Evolutionary conservation across 2,113 vertebrate species (phyloP), one percentile per base, ranked within the genome.

Genomic region (Gnathonemus longibarbis): DNA sequence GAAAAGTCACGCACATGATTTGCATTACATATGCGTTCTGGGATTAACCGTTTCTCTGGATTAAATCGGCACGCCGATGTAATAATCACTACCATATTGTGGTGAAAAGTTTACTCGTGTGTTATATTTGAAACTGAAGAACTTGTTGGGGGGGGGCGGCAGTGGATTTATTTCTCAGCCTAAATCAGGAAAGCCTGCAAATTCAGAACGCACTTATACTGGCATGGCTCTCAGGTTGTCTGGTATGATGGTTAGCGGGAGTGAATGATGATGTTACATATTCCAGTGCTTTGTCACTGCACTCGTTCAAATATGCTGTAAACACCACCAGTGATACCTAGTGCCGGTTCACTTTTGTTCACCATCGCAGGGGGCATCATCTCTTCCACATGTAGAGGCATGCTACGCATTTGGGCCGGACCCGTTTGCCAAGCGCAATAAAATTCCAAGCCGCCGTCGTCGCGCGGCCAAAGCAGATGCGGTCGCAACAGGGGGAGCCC

Each of bases 21-120:
- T 88, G 77, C 48, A 70, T 83, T 50, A 52, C 74, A 89, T 31
- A 39, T 53, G 66, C 62, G 49, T 85, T 45, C 45, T 48, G 45
- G 62, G 62, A 83, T 89, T 52, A 35, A 62, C 48, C 50, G 48
- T 89, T 89, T 80, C 46, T 89, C 48, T 50, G 48, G 31, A 89
- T 89, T 56, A 83, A 53, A 80, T 84, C 50, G 48, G 49, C 48
- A 49, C 70, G 53, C 39, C 46, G 27, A 89, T 53, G 31, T 53
- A 21, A 53, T 89, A 89, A 89, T 89, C 27, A 89, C 27, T 83
- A 21, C 70, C 88, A 89, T 35, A 83, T 84, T 89, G 70, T 84
- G 49, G 46, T 42, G 48, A 89, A 50, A 83, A 52, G 70, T 83
- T 35, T 80, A 49, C 19, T 48, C 42, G 74, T 89, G 85, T 87